Percentiles rank a stretch among this genome's conserved stretches.
These are phyloP conservation scores for Psilanteris sp. DNA, from an alignment of 1,140 invertebrate genomes.

Conservation along the genomic window DNA sequence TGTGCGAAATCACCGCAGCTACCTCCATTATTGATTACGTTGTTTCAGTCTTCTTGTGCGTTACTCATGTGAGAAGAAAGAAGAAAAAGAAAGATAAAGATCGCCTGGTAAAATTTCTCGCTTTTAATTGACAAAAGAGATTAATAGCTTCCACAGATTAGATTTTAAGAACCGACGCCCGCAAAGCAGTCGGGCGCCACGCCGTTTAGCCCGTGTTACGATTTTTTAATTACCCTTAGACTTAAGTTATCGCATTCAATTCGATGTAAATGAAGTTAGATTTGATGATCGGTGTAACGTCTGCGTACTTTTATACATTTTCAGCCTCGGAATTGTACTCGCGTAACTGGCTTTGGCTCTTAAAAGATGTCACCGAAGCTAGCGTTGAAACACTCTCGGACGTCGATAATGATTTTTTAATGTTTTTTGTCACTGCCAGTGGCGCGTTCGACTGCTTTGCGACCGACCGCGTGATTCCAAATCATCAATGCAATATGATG, in stretches of 20 bases:
- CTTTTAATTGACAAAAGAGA: slow-evolving; percentile 64
- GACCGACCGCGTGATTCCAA: slow-evolving; percentile 74
- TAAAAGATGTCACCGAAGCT: no score
- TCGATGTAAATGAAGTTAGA: no score
- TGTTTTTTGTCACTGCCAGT: slow-evolving; percentile 71
- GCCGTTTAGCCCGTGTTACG: no score
- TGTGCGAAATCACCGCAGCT: slow-evolving; percentile 74
- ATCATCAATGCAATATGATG: slow-evolving; percentile 79
- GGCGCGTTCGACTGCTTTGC: slow-evolving; percentile 68
- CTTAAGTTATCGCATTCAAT: no score
- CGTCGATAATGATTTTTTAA: no score
- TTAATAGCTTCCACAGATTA: slow-evolving; percentile 69
- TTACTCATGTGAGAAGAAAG: slow-evolving; percentile 26
- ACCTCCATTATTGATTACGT: slow-evolving; percentile 72
- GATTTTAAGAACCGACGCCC: slow-evolving; percentile 63
- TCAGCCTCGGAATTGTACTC: no score
- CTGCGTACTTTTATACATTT: no score
- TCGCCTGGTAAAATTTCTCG: slow-evolving; percentile 15
- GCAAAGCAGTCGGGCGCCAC: slow-evolving; percentile 68
- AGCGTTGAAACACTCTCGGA: no score
- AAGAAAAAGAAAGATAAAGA: not conserved
- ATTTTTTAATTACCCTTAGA: no score
- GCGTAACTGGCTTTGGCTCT: no score
- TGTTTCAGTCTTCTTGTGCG: slow-evolving; percentile 40
- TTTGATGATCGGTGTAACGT: no score